phyloP scores from a whole-genome alignment of 2,797 vertebrate genomes.

The Clarias laeviceps region DNA sequence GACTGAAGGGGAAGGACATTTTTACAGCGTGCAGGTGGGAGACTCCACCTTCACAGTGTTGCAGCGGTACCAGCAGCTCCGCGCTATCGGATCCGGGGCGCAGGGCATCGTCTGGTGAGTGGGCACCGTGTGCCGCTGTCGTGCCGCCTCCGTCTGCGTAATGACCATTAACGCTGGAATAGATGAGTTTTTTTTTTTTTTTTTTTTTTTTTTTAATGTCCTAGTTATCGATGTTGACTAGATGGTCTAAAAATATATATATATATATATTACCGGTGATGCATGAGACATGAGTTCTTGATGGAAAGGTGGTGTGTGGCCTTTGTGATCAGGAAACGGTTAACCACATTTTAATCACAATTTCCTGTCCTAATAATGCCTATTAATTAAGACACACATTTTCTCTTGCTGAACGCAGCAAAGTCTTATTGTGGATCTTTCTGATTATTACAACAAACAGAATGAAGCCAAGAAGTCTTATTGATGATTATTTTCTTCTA shows the following conservation, averaged over 20 bases:
- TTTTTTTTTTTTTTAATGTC: background rate
- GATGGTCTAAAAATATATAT: background rate
- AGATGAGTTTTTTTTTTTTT: background rate
- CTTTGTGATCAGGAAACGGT: background rate
- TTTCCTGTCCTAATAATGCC: background rate
- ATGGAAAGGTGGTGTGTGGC: background rate
- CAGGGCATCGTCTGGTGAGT: constrained; percentile 97
- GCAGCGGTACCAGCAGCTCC: constrained; percentile 91
- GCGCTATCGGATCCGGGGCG: constrained; percentile 92
- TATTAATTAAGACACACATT: background rate
- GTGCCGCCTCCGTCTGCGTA: background rate
- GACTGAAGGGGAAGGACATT: constrained; percentile 90
- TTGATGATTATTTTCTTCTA: background rate
- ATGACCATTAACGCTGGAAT: background rate
- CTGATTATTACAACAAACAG: background rate
- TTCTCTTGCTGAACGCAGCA: background rate
- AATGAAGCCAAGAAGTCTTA: background rate
- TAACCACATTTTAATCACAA: background rate
- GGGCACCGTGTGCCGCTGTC: constrained; percentile 12
- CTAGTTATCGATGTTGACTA: background rate
- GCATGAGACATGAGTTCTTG: no score
- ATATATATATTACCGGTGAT: background rate
- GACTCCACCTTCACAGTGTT: constrained; percentile 97
- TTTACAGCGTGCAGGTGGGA: constrained; percentile 97
- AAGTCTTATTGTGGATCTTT: background rate